These are phyloP conservation scores for Indicator indicator DNA, from an alignment of 2,113 vertebrate genomes.

Conservation along the genomic window DNA sequence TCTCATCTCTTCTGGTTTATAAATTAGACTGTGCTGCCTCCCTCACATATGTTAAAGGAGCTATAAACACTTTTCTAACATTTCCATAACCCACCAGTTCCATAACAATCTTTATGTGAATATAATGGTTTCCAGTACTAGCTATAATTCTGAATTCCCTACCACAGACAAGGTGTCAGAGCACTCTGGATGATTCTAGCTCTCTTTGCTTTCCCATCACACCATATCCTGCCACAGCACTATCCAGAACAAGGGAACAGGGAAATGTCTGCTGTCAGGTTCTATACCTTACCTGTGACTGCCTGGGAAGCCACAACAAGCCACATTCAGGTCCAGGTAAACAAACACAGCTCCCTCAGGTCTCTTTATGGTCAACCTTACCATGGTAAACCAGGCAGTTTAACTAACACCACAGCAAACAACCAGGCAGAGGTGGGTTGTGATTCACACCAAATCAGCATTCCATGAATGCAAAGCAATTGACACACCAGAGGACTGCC, in stretches of 20 bases:
- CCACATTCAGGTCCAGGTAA: neutral
- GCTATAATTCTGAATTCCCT: neutral
- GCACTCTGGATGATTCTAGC: neutral
- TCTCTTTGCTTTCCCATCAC: neutral
- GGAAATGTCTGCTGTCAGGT: neutral
- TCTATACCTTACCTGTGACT: neutral
- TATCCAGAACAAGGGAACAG: accelerated
- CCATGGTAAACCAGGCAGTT: neutral
- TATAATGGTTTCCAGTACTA: neutral
- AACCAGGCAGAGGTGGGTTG: neutral
- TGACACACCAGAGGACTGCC: neutral
- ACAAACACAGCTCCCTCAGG: neutral
- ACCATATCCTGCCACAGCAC: neutral
- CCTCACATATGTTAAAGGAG: neutral
- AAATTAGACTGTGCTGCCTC: neutral
- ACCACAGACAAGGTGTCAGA: neutral
- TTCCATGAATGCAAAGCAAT: neutral
- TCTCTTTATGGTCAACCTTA: neutral
- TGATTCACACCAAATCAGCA: neutral
- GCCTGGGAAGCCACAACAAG: neutral
- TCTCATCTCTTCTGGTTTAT: neutral
- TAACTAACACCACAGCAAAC: neutral
- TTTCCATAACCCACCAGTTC: neutral
- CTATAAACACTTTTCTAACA: neutral
- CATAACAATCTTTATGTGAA: neutral